These are phyloP conservation scores for Tetragonula carbonaria DNA, from an alignment of 2,888 invertebrate genomes.

Conservation along the genomic window DNA sequence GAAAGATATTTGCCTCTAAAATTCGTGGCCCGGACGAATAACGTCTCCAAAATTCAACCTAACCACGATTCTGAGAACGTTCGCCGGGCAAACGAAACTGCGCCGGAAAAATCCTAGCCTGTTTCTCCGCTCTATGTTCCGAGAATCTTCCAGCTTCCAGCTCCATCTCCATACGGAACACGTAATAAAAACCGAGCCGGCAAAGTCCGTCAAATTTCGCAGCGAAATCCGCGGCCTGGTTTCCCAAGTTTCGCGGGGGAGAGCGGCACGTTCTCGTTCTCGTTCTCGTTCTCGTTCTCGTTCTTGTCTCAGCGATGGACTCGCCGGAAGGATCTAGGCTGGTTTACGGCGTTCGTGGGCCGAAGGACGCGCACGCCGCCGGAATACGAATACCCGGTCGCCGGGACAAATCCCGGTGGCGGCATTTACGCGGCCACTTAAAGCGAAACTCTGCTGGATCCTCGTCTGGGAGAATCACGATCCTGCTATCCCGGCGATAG, in stretches of 20 bases:
- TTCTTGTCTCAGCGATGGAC: neutral
- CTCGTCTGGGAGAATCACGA: slow-evolving; percentile 45
- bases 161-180: neutral
- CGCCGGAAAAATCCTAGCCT: neutral
- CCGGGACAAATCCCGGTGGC: slow-evolving; percentile 46
- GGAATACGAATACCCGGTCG: slow-evolving; percentile 64
- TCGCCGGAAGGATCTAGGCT: slow-evolving; percentile 1
- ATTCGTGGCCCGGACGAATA: no score
- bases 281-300: neutral
- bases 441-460: slow-evolving; percentile 58
- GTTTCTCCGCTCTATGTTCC: neutral
- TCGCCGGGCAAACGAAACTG: neutral
- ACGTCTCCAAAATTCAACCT: no score
- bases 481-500: slow-evolving; percentile 19
- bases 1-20: no score
- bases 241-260: neutral
- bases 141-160: neutral
- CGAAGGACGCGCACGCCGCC: slow-evolving; percentile 29
- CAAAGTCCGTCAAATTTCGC: neutral
- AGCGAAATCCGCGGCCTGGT: neutral
- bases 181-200: slow-evolving; percentile 1
- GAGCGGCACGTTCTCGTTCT: neutral
- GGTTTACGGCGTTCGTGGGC: slow-evolving; percentile 45
- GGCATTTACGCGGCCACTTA: slow-evolving; percentile 67
- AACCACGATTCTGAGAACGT: neutral